These are phyloP conservation scores for Drosophila fulvimacula DNA, from an alignment of 2,888 invertebrate genomes.

Conservation along the genomic window DNA sequence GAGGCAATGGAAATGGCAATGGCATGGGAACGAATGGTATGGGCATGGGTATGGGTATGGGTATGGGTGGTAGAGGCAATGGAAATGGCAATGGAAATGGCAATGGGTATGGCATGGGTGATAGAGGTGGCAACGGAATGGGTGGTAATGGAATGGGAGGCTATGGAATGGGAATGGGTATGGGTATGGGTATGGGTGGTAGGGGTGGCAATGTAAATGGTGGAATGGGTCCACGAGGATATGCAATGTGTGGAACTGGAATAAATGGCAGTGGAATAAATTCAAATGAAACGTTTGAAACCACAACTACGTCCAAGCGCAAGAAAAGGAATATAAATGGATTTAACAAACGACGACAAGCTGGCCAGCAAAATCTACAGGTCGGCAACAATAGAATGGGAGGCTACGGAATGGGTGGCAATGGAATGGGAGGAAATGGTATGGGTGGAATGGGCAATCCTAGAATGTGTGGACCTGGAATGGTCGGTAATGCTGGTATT, in stretches of 20 bases:
- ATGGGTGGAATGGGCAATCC: conserved; percentile 15
- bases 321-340: conserved; percentile 17
- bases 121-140: neutral
- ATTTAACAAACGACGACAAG: conserved; percentile 9
- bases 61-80: no score
- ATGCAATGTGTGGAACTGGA: conserved; percentile 9
- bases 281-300: conserved; percentile 17
- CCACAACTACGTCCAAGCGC: conserved; percentile 7
- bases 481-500: conserved; percentile 7
- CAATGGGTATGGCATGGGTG: neutral
- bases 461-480: conserved; percentile 29
- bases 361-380: conserved; percentile 33
- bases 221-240: neutral
- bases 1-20: conserved; percentile 2
- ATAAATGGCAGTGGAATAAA: conserved; percentile 2
- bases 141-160: neutral
- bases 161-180: conserved; percentile 8
- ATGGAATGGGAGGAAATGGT: conserved; percentile 27
- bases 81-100: conserved; percentile 1
- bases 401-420: conserved; percentile 3
- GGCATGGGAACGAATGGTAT: conserved; percentile 14
- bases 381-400: conserved; percentile 20
- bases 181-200: no score
- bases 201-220: neutral
- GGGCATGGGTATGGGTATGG: no score